Percentiles rank a stretch among this genome's conserved stretches.
These are phyloP conservation scores for Pseudachorutes palmiensis DNA, from an alignment of 1,140 invertebrate species.

Conservation along the genomic window DNA sequence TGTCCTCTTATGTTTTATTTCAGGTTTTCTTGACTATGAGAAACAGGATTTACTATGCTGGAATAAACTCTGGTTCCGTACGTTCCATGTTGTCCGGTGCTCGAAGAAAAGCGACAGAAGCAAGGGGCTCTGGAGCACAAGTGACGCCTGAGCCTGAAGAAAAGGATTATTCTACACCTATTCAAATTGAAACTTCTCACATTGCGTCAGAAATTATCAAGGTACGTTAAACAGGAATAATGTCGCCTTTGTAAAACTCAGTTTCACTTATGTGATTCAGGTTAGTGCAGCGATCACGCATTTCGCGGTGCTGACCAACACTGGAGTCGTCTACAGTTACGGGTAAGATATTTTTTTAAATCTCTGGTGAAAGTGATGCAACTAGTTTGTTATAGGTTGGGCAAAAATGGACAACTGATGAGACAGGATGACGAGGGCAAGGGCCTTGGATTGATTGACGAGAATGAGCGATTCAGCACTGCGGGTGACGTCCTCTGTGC, in stretches of 20 bases:
- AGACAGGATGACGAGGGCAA: conserved; percentile 33
- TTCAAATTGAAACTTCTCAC: conserved; percentile 27
- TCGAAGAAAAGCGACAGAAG: conserved; percentile 20
- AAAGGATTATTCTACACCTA: conserved; percentile 28
- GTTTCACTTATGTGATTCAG: conserved; percentile 17
- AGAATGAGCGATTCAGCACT: conserved; percentile 29
- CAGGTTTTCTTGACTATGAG: conserved; percentile 30
- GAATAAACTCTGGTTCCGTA: conserved; percentile 31
- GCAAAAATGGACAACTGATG: conserved; percentile 32
- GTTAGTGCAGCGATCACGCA: conserved; percentile 31
- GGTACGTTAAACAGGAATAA: conserved; percentile 15
- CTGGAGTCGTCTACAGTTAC: conserved; percentile 32
- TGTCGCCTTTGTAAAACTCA: too few relatives aligned
- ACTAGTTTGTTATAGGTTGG: not conserved
- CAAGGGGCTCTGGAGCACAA: not conserved
- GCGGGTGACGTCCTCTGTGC: conserved; percentile 28
- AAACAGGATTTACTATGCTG: conserved; percentile 32
- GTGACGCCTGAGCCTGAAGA: conserved; percentile 20
- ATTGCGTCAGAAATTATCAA: conserved; percentile 33
- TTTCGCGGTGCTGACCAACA: conserved; percentile 30
- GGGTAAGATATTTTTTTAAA: conserved; percentile 18
- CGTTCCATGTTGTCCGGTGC: conserved; percentile 19
- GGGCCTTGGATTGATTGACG: conserved; percentile 31
- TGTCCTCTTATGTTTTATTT: not conserved
- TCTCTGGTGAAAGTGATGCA: not conserved